A percentile compares a stretch with the other conserved stretches of the same genome.
Evolutionary conservation across 2,113 vertebrate species (phyloP).

Genomic region (Grammomys dolichurus): DNA sequence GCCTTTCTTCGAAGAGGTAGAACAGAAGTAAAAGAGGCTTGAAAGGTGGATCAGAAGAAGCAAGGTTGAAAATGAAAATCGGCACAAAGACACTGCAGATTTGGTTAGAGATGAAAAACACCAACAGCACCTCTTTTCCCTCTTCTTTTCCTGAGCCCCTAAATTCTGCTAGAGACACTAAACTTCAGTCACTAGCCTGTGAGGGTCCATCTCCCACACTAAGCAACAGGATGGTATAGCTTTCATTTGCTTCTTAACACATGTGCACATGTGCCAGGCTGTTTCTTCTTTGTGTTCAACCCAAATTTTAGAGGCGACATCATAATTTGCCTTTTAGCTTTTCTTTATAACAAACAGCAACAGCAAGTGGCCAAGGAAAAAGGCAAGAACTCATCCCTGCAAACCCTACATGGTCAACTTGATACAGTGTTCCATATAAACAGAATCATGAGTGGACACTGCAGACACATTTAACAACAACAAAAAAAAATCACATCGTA

Average conservation of each 20-base stretch:
- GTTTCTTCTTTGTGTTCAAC: not conserved
- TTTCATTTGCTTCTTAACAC: not conserved
- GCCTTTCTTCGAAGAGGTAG: constrained; percentile 66
- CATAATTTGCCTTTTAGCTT: not conserved
- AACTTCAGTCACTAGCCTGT: not conserved
- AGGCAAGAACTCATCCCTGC: fast-evolving
- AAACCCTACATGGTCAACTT: not conserved
- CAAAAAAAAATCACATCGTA: not conserved
- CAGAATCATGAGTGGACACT: not conserved
- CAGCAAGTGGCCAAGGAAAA: not conserved
- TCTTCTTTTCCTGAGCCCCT: not conserved
- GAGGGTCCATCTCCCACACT: fast-evolving
- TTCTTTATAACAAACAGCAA: not conserved
- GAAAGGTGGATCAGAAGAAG: constrained; percentile 60
- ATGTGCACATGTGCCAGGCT: too few species aligned
- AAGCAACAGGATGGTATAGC: fast-evolving
- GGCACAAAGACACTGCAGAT: constrained; percentile 11
- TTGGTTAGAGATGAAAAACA: constrained; percentile 32
- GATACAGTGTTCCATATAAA: not conserved
- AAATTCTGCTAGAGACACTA: not conserved
- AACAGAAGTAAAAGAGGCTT: constrained; percentile 50
- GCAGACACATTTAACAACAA: not conserved
- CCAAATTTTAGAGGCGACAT: not conserved
- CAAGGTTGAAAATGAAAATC: not conserved
- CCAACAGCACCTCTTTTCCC: not conserved